Percentiles rank a stretch among this genome's conserved stretches.
Evolutionary conservation across 2,113 vertebrate species (phyloP).

Genomic region (Neotoma lepida): DNA sequence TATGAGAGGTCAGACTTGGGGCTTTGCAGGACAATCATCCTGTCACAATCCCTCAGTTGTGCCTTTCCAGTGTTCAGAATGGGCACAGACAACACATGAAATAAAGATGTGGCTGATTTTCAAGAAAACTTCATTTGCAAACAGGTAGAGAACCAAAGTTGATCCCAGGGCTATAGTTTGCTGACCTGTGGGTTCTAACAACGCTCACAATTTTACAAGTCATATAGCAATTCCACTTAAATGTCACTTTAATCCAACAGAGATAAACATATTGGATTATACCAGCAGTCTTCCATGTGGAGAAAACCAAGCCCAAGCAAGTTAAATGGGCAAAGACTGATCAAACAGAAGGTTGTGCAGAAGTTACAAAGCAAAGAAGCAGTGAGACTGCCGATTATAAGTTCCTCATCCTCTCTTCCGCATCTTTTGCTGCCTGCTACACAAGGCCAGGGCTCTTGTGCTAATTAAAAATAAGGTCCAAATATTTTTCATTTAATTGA

Average conservation of each 20-base stretch:
- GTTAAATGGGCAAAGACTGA: neutral
- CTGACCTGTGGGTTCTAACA: neutral
- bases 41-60: neutral
- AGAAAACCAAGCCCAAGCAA: neutral
- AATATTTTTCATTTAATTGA: conserved; percentile 52
- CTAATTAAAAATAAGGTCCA: conserved; percentile 30
- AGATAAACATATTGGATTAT: conserved; percentile 33
- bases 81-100: neutral
- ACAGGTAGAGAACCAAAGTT: neutral
- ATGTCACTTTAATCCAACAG: neutral
- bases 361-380: neutral
- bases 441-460: neutral
- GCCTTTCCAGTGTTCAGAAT: neutral
- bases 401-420: neutral
- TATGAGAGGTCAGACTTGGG: neutral
- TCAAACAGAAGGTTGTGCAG: neutral
- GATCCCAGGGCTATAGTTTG: neutral
- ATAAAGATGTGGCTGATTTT: neutral
- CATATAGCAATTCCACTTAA: neutral
- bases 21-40: neutral
- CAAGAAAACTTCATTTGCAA: conserved; percentile 44
- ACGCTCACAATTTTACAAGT: neutral
- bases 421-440: neutral
- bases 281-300: neutral
- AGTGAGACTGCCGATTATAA: neutral